These are phyloP conservation scores for Phenacoccus solenopsis DNA, from an alignment of 1,140 invertebrate species.

Conservation along the genomic window DNA sequence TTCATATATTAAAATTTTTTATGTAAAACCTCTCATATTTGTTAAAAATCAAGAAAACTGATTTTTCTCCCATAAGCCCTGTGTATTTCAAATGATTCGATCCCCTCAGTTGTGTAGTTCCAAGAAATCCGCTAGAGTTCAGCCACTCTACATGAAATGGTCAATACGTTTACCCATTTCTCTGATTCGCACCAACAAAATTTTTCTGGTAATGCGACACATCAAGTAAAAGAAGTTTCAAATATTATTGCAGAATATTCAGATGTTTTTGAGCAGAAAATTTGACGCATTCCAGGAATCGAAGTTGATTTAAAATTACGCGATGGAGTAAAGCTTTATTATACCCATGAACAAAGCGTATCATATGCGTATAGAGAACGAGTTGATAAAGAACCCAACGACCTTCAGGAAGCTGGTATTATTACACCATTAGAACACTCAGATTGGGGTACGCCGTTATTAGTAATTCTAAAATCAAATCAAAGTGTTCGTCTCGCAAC, in stretches of 20 bases:
- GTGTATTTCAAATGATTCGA: too few species aligned
- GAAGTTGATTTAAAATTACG: slow-evolving; percentile 16
- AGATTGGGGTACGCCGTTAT: slow-evolving; percentile 33
- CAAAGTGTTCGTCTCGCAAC: slow-evolving; percentile 34
- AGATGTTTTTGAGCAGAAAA: slow-evolving; percentile 23
- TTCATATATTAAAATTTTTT: too few species aligned
- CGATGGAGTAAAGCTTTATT: slow-evolving; percentile 19
- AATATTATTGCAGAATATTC: background rate
- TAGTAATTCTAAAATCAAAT: slow-evolving; percentile 33
- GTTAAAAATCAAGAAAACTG: too few species aligned
- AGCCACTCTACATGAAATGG: too few species aligned
- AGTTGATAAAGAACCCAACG: slow-evolving; percentile 22
- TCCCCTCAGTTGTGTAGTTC: too few species aligned
- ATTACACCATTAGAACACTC: slow-evolving; percentile 28
- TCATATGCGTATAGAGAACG: slow-evolving; percentile 17
- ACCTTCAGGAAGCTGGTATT: slow-evolving; percentile 24
- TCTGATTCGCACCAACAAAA: too few species aligned
- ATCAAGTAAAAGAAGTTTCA: background rate
- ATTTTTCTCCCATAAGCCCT: too few species aligned
- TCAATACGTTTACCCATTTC: too few species aligned
- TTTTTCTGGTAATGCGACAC: background rate
- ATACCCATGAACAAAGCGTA: slow-evolving; percentile 20
- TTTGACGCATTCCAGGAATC: slow-evolving; percentile 19
- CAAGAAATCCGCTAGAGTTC: too few species aligned
- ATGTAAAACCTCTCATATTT: too few species aligned